These are phyloP conservation scores for Oscheius sp. DNA, from an alignment of 1,140 invertebrate species.

Conservation along the genomic window DNA sequence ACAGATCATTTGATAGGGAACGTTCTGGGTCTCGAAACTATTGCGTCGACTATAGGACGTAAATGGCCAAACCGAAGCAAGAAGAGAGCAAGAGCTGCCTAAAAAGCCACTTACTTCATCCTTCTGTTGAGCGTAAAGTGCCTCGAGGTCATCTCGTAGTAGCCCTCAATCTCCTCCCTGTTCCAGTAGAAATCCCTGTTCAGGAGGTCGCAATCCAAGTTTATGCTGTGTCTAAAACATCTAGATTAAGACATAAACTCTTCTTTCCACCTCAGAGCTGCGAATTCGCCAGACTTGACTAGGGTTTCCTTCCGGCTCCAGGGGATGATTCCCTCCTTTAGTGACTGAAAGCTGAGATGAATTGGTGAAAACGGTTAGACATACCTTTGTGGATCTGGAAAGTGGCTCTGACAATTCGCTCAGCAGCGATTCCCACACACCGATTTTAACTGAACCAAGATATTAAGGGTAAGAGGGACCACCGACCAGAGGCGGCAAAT, in stretches of 20 bases:
- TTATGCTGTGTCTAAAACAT: conserved; percentile 46
- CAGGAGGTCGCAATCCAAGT: conserved; percentile 45
- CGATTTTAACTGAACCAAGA: conserved; percentile 45
- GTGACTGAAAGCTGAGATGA: not conserved
- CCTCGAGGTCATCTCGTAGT: conserved; percentile 32
- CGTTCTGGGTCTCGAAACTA: not conserved
- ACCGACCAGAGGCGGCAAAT: conserved; percentile 44
- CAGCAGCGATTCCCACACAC: conserved; percentile 49
- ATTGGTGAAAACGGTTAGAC: not conserved
- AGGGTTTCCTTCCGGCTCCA: conserved; percentile 46
- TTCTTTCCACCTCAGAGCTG: conserved; percentile 27
- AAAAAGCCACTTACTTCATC: conserved; percentile 22
- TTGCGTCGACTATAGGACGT: not conserved
- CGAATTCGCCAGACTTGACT: conserved; percentile 49
- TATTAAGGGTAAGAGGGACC: not conserved
- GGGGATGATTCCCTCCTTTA: conserved; percentile 38
- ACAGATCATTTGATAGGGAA: not conserved
- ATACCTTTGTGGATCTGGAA: conserved; percentile 38
- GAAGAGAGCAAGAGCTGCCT: too few species aligned
- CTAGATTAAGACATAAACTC: not conserved
- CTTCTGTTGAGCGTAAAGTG: conserved; percentile 44
- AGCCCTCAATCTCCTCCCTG: conserved; percentile 43
- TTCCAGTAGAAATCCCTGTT: conserved; percentile 56
- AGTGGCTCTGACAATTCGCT: conserved; percentile 47
- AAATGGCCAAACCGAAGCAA: not conserved